Conservation (phyloP, 64 coral and sea anemone genomes). For the Actinia equina region DNA sequence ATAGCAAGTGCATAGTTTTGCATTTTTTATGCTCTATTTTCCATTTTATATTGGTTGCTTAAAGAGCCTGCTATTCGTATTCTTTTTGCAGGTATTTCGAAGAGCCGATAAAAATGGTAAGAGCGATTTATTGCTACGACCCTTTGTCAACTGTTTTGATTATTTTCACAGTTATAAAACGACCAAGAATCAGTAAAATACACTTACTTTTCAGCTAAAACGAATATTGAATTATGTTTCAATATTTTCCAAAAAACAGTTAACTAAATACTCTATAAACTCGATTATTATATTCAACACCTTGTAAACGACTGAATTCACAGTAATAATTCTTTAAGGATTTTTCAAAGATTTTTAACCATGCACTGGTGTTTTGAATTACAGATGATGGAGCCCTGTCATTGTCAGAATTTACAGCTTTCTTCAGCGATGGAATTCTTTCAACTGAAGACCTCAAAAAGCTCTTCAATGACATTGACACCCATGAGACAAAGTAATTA, state of each 20-base stretch:
- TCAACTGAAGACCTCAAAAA: conserved; percentile 58
- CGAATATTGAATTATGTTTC: too few relatives aligned
- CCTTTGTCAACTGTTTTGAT: too few relatives aligned
- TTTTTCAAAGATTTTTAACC: not conserved
- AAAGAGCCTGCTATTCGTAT: not conserved
- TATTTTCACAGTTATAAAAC: too few relatives aligned
- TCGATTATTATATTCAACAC: too few relatives aligned
- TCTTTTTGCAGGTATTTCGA: conserved; percentile 73
- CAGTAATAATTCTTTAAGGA: not conserved
- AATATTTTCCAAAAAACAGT: too few relatives aligned
- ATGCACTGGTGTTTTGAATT: not conserved
- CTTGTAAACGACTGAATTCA: too few relatives aligned
- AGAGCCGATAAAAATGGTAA: conserved; percentile 91
- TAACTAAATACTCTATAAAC: too few relatives aligned
- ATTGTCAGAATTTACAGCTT: conserved; percentile 54
- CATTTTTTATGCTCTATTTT: not conserved
- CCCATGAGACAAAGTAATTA: conserved; percentile 62
- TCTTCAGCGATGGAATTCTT: conserved; percentile 77
- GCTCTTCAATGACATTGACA: conserved; percentile 70
- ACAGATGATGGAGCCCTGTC: conserved; percentile 68
- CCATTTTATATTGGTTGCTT: not conserved
- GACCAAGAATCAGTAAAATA: too few relatives aligned
- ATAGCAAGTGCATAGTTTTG: not conserved
- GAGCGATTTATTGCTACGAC: not conserved
- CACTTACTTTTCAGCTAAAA: too few relatives aligned